Evolutionary conservation across 2,888 invertebrate genomes (phyloP), one percentile per base, ranked within the genome.

Genomic region (Thumatha senex): DNA sequence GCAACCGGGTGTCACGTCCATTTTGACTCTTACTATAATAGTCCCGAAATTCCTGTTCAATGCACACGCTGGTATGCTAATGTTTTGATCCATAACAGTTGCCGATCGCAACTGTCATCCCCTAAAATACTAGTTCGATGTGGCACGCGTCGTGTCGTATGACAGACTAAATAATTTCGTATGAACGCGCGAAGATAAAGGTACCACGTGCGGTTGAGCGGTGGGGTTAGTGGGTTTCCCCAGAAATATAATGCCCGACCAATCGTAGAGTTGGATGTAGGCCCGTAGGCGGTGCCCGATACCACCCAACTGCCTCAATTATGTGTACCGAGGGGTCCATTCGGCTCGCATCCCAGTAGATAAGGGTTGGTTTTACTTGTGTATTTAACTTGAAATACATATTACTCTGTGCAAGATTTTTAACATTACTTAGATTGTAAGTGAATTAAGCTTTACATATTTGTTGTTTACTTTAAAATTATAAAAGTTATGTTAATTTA

Each of bases 121-220:
- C 86, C 87, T 76, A 83, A 86, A 85, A 79, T 70, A 70, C 70
- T 73, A 74, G 1, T 48, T 45, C 72, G 84, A 76, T 84, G 87
- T 85, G 78, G 74, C 84, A 78, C 88, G 86, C 84, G 78, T 84
- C 78, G 85, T 82, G 86, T 79, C 88, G 81, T 81, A 79, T 82
- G 77, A 80, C 81, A 84, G 84, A 90, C 90, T 91, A 88, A 90
- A 86, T 85, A 80, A 79, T 78, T 80, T 78, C 73, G 81, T 78
- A 78, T 82, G 81, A 79, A 82, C 80, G 86, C 81, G 81, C 84
- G 81, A 85, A 84, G 84, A 88, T 90, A 90, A 89, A 89, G 84
- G 77, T 77, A 74, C 82, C 86, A 86, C 81, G 82, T 85, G 84
- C 48, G 67, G 66, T 52, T 43, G 63, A 63, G 75, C 73, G 78